These are phyloP conservation scores for Andrena hattorfiana DNA, from an alignment of 2,888 invertebrate genomes.

Conservation along the genomic window DNA sequence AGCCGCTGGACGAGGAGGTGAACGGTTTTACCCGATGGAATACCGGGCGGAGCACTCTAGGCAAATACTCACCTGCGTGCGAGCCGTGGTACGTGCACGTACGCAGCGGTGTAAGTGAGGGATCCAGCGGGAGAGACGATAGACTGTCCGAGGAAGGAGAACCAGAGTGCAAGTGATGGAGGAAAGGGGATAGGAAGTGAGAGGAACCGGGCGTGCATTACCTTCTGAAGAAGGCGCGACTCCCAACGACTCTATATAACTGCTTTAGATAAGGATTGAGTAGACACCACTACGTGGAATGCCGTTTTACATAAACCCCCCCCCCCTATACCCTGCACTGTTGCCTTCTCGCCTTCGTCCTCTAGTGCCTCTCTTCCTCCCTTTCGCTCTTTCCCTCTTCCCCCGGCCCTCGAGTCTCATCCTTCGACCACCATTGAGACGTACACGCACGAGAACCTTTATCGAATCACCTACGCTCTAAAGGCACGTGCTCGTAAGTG, in stretches of 20 bases:
- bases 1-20: constrained; percentile 25
- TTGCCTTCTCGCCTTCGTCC: constrained; percentile 49
- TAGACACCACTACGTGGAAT: constrained; percentile 78
- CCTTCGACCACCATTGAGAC: constrained; percentile 63
- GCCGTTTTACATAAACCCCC: constrained; percentile 78
- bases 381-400: constrained; percentile 3
- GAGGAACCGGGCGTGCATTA: constrained; percentile 74
- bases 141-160: constrained; percentile 49
- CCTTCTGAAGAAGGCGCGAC: constrained; percentile 81
- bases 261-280: constrained; percentile 81
- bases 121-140: constrained; percentile 52
- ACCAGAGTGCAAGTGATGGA: constrained; percentile 33
- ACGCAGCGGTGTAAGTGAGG: constrained; percentile 28
- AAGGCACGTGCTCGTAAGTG: constrained; percentile 68
- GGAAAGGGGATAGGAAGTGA: constrained; percentile 35
- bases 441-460: constrained; percentile 58
- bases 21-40: constrained; percentile 53
- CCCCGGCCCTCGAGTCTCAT: constrained; percentile 36
- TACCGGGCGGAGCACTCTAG: constrained; percentile 65
- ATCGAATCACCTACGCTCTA: constrained; percentile 68
- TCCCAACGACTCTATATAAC: constrained; percentile 79
- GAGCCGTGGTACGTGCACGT: constrained; percentile 19
- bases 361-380: constrained; percentile 30
- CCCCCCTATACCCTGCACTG: constrained; percentile 59
- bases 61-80: constrained; percentile 61